phyloP scores from a whole-genome alignment of 2,113 vertebrate species.

The Balaeniceps rex region DNA sequence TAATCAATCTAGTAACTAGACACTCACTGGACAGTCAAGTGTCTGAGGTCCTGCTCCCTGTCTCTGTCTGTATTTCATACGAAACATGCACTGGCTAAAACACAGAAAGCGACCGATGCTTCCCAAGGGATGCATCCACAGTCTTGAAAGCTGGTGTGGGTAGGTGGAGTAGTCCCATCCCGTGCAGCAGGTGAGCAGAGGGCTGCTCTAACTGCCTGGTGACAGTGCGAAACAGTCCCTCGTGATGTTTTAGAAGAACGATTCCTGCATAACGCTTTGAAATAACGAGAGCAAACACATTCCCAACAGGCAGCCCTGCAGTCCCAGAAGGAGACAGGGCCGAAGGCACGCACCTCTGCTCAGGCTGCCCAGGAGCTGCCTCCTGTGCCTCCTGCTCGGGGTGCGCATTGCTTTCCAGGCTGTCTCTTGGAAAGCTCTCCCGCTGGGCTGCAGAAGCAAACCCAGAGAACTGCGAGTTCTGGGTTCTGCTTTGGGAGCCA shows the following conservation, averaged over 20 bases:
- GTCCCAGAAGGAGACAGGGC: background rate
- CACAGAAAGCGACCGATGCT: accelerated
- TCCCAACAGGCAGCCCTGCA: background rate
- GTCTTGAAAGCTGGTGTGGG: background rate
- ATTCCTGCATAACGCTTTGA: background rate
- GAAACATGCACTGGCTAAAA: background rate
- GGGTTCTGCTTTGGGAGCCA: background rate
- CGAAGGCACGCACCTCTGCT: background rate
- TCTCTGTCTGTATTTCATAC: background rate
- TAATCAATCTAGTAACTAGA: background rate
- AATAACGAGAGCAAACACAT: background rate
- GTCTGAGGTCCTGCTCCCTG: background rate
- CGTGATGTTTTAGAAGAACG: accelerated
- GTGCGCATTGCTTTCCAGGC: background rate
- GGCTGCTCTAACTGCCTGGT: accelerated
- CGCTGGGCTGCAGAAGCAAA: background rate
- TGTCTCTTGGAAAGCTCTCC: background rate
- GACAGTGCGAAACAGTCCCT: background rate
- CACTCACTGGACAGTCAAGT: accelerated
- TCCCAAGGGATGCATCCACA: background rate
- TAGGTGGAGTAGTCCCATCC: background rate
- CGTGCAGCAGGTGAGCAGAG: background rate
- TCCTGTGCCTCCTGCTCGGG: background rate
- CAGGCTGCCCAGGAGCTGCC: background rate
- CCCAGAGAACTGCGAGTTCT: background rate